Percentiles rank a stretch among this genome's conserved stretches.
These are phyloP conservation scores for Cerastis rubricosa DNA, from an alignment of 2,888 invertebrate species.

Conservation along the genomic window DNA sequence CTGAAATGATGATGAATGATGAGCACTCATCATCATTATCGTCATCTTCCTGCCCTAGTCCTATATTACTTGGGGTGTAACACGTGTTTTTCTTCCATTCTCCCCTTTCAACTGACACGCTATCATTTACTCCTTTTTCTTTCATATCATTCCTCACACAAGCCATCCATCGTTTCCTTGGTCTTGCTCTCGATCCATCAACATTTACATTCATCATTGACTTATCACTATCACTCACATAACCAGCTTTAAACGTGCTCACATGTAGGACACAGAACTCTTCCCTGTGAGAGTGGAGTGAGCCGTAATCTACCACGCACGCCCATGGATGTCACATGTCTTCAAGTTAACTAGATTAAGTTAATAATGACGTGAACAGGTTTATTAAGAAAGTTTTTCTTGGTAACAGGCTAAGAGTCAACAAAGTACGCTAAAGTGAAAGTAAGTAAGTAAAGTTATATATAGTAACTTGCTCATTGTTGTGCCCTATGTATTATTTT, in stretches of 20 bases:
- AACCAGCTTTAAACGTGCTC: neutral
- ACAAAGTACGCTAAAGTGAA: conserved; percentile 16
- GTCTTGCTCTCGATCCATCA: no score
- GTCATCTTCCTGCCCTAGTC: no score
- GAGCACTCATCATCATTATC: no score
- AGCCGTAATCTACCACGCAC: neutral
- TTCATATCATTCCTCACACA: no score
- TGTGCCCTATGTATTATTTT: conserved; percentile 1
- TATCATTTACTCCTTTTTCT: no score
- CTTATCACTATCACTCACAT: no score
- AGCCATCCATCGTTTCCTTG: no score
- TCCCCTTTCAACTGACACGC: no score
- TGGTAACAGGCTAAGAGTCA: conserved; percentile 13
- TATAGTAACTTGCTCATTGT: conserved; percentile 4
- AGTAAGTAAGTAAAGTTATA: conserved; percentile 1
- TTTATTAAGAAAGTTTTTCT: conserved; percentile 36
- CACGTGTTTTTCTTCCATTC: no score
- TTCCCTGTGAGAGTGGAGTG: neutral
- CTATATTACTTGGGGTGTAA: no score
- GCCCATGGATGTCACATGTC: neutral
- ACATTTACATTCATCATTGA: no score
- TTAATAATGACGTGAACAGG: neutral
- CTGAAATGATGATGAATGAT: no score
- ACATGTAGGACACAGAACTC: neutral
- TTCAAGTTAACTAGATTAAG: neutral